Conservation (phyloP, 2,888 invertebrate species). For the Deilephila porcellus region DNA sequence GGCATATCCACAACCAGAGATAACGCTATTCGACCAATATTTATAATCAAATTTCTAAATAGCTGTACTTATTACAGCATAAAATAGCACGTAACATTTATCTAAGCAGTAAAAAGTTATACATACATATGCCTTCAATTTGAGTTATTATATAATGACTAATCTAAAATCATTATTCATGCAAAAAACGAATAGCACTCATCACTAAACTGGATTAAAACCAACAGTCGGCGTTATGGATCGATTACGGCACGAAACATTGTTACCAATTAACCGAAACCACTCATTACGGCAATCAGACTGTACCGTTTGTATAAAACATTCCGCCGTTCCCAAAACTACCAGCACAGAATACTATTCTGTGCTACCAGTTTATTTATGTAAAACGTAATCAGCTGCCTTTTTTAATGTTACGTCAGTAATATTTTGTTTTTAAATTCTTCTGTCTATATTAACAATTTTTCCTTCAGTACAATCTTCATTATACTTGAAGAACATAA, state of each 20-base stretch:
- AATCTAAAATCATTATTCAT: background rate
- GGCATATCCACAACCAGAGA: too few relatives aligned
- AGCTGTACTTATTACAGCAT: too few relatives aligned
- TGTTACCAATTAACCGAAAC: constrained; percentile 44
- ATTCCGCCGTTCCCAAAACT: constrained; percentile 32
- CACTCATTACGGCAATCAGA: constrained; percentile 44
- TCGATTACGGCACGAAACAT: constrained; percentile 34
- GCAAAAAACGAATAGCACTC: background rate
- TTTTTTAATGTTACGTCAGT: constrained; percentile 11
- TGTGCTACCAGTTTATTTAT: constrained; percentile 18
- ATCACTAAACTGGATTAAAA: constrained; percentile 37
- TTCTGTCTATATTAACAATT: background rate
- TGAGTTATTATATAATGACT: too few relatives aligned
- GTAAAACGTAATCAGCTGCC: constrained; percentile 14
- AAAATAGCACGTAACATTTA: too few relatives aligned
- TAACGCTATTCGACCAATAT: too few relatives aligned
- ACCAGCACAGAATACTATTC: too few relatives aligned
- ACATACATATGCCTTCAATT: too few relatives aligned
- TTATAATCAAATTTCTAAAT: too few relatives aligned
- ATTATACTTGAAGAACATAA: too few relatives aligned
- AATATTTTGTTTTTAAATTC: background rate
- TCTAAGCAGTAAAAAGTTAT: background rate
- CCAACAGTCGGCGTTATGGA: constrained; percentile 38
- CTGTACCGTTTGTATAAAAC: constrained; percentile 36
- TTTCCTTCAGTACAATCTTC: too few relatives aligned